A percentile compares a stretch with the other conserved stretches of the same genome.
These are phyloP conservation scores for Allygus modestus DNA, from an alignment of 2,888 invertebrate genomes.

Conservation along the genomic window DNA sequence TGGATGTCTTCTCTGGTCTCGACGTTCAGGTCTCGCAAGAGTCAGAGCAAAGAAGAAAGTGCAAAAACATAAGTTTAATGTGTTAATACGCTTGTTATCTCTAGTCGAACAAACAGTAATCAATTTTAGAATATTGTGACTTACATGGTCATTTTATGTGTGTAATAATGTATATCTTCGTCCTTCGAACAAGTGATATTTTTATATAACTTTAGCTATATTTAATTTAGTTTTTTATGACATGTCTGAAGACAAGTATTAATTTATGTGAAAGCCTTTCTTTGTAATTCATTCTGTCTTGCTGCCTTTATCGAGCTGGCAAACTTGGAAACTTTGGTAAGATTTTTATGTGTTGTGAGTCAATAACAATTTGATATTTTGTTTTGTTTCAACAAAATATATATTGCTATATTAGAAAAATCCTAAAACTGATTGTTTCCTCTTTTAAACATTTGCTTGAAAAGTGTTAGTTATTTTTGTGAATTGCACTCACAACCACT, in stretches of 20 bases:
- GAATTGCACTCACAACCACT: too few species aligned
- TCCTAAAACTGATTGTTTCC: too few species aligned
- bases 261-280: not conserved
- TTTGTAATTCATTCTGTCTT: not conserved
- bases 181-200: constrained; percentile 58
- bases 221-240: constrained; percentile 16
- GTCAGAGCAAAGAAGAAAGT: constrained; percentile 63
- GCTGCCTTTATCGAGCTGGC: not conserved
- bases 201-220: constrained; percentile 42
- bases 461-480: not conserved
- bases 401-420: too few species aligned
- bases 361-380: too few species aligned
- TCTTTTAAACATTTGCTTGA: too few species aligned
- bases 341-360: not conserved
- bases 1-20: constrained; percentile 64
- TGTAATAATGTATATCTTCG: constrained; percentile 51
- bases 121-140: constrained; percentile 51
- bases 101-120: constrained; percentile 62
- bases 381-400: too few species aligned
- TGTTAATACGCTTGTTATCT: constrained; percentile 56
- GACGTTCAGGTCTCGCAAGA: constrained; percentile 63
- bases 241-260: constrained; percentile 5
- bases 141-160: constrained; percentile 24
- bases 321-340: not conserved
- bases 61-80: constrained; percentile 61